Evolutionary conservation across 2,888 invertebrate species (phyloP), one percentile per base, ranked within the genome.

Genomic region (Cephus pulcher): DNA sequence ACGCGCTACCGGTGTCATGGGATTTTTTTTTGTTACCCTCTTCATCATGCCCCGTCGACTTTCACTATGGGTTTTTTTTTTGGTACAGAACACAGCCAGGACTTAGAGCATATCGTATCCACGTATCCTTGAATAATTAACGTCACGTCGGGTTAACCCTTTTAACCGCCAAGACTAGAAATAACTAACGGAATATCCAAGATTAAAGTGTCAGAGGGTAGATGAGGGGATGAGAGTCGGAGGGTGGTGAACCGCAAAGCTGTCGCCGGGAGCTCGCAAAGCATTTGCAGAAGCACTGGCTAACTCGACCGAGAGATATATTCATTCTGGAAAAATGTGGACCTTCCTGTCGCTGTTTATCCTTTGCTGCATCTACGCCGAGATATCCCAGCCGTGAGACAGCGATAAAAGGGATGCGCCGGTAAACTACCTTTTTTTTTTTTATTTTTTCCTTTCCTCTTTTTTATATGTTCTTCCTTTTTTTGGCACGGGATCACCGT

Each of bases 251-350:
- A 81, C 81, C 80, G 76, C 81, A 79, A 80, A 79, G 78, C 79
- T 81, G 81, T 79, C 80, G 81, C 77, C 75, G 76, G 76, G 78
- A 79, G 77, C 75, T 69, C 75, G 78, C 78, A 78, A 82, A 82
- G 75, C 79, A 75, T 82, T 82, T 79, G 77, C 79, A 80, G 79
- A 56, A 56, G 56, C 56, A 75, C 75, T 40, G 68, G 78, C 73
- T 74, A 80, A 80, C 76, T 74, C 71, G 77, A 80, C 80, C 80
- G 80, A 82, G 79, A 80, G 79, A 82, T 82, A 82, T 82, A 83
- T 81, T 81, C 80, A 80, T 82, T 79, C 82, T 78, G 80, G 78
- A 70, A 32, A 68, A 79, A 56, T 56, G 23, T 56, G 23, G 56
- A 56, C 9, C 56, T 56, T 56, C 56, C 56, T 9, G 56, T 9